A percentile compares a stretch with the other conserved stretches of the same genome.
Conservation (phyloP, 2,888 invertebrate genomes). For the Drosophila picticornis region DNA sequence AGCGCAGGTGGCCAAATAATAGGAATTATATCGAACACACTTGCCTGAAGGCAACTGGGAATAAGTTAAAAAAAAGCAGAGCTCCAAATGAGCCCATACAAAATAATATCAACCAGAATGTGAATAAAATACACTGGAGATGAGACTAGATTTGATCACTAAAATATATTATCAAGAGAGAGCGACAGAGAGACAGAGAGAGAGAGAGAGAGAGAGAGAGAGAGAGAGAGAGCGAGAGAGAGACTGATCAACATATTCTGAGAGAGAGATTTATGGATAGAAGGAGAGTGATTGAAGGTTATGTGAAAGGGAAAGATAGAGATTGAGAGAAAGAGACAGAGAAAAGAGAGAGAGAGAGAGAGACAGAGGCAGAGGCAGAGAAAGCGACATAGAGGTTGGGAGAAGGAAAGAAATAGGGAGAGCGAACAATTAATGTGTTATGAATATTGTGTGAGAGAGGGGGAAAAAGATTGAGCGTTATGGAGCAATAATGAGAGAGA, state of each 20-base stretch:
- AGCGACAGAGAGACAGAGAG: not conserved
- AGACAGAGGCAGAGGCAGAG: not conserved
- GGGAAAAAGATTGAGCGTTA: not conserved
- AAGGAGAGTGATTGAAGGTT: not conserved
- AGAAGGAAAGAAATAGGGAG: not conserved
- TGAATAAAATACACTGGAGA: not conserved
- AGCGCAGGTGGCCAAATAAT: not conserved
- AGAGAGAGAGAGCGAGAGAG: not conserved
- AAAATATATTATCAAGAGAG: not conserved
- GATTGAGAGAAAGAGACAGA: not conserved
- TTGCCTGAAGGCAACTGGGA: not conserved
- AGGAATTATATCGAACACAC: not conserved
- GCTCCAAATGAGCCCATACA: not conserved
- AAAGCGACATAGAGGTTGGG: not conserved
- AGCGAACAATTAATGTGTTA: not conserved
- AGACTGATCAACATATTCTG: not conserved
- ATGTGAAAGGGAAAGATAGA: not conserved
- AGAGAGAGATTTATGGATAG: not conserved
- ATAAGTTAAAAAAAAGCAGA: not conserved
- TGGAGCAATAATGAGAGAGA: not conserved
- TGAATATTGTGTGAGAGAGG: not conserved
- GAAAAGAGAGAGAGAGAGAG: not conserved
- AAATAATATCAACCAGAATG: not conserved
- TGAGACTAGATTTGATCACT: not conserved
- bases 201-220: not conserved